phyloP scores from a whole-genome alignment of 2,113 vertebrate genomes.

The Penelope pileata region DNA sequence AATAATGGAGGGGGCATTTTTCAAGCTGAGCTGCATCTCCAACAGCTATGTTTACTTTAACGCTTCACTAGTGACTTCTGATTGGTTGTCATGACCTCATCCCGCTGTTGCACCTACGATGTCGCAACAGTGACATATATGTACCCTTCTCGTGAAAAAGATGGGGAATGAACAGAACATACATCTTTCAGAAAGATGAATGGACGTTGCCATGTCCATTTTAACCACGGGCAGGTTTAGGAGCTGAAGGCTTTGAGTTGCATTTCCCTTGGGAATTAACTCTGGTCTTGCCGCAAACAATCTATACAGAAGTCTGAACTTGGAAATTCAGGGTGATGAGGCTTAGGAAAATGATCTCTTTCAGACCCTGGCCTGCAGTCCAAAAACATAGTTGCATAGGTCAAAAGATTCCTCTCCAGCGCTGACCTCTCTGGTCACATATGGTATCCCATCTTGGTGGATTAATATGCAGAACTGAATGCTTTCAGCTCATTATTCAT shows the following conservation, averaged over 20 bases:
- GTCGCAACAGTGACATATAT: constrained; percentile 68
- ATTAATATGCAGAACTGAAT: constrained; percentile 78
- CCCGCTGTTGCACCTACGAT: constrained; percentile 74
- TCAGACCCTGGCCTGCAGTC: constrained; percentile 2
- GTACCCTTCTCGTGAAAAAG: constrained; percentile 55
- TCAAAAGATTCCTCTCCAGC: constrained; percentile 82
- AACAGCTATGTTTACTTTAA: constrained; percentile 85
- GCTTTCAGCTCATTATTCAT: constrained; percentile 67
- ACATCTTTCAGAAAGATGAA: constrained; percentile 67
- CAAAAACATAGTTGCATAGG: constrained; percentile 79
- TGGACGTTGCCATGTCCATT: constrained; percentile 29
- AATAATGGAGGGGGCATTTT: constrained; percentile 84
- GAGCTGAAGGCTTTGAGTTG: constrained; percentile 11
- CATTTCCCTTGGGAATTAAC: constrained; percentile 38
- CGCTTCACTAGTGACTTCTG: constrained; percentile 81
- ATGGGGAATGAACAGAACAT: constrained; percentile 47
- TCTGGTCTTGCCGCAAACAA: constrained; percentile 22
- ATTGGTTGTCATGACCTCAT: constrained; percentile 86
- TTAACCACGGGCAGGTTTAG: constrained; percentile 7
- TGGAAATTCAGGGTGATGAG: constrained; percentile 64
- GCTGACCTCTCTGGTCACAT: constrained; percentile 79
- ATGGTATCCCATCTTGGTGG: constrained; percentile 76
- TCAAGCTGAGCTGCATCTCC: constrained; percentile 80
- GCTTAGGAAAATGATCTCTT: constrained; percentile 61
- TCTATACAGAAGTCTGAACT: constrained; percentile 53